Percentiles rank a stretch among this genome's conserved stretches.
These are phyloP conservation scores for Ceratitis capitata DNA, from an alignment of 1,140 invertebrate species.

Conservation along the genomic window DNA sequence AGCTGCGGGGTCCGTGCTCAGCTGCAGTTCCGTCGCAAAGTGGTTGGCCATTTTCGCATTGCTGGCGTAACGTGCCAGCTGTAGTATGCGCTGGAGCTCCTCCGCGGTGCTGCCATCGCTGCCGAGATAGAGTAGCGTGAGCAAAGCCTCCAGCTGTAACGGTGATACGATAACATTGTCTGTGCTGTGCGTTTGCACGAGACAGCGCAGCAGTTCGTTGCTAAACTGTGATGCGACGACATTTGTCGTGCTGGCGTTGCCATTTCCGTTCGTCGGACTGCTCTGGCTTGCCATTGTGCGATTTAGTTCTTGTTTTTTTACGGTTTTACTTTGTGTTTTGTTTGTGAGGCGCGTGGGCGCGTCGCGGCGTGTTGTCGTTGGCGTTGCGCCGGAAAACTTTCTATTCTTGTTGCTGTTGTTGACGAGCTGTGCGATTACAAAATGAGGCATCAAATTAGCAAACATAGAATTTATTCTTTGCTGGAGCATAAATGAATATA, in stretches of 20 bases:
- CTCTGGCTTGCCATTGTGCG: slow-evolving; percentile 16
- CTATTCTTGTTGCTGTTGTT: neutral
- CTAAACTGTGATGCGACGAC: neutral
- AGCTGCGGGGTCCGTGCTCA: slow-evolving; percentile 43
- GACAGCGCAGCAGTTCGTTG: neutral
- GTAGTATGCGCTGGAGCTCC: slow-evolving; percentile 50
- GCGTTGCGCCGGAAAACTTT: slow-evolving; percentile 23
- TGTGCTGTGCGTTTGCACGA: slow-evolving; percentile 36
- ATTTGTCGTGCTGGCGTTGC: neutral
- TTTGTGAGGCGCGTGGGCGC: neutral
- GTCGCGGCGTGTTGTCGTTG: neutral
- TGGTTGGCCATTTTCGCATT: slow-evolving; percentile 64
- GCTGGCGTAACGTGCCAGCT: slow-evolving; percentile 56
- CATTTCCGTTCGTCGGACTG: neutral
- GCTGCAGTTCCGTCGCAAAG: slow-evolving; percentile 51
- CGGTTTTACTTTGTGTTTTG: neutral
- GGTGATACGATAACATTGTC: slow-evolving; percentile 59
- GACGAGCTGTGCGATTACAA: neutral
- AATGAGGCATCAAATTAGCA: slow-evolving; percentile 25
- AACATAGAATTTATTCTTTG: neutral
- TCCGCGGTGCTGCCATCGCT: slow-evolving; percentile 58
- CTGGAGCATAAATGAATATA: neutral
- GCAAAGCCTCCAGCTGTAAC: slow-evolving; percentile 51
- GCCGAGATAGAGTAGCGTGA: slow-evolving; percentile 56
- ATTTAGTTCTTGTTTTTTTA: neutral